A percentile compares a stretch with the other conserved stretches of the same genome.
These are phyloP conservation scores for Kuschelorhynchus macadamiae DNA, from an alignment of 2,888 invertebrate species.

Conservation along the genomic window DNA sequence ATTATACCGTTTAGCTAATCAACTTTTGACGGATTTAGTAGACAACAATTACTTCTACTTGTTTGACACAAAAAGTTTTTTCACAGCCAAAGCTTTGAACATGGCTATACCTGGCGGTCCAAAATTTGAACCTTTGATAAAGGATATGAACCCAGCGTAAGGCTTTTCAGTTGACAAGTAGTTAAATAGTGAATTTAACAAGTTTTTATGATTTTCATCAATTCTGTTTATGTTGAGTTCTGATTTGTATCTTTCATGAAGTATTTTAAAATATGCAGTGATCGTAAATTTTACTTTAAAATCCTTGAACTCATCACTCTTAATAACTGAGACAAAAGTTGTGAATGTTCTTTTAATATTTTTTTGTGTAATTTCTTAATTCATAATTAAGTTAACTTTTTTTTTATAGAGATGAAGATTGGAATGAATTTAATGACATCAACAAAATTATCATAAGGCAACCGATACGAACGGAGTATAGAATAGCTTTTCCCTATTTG, in stretches of 20 bases:
- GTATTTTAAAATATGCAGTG: too few species aligned
- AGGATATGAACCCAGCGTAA: slow-evolving; percentile 95
- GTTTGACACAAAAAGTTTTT: slow-evolving; percentile 99
- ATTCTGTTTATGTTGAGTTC: too few species aligned
- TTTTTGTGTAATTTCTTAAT: too few species aligned
- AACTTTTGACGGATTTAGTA: slow-evolving; percentile 96
- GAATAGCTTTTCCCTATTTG: slow-evolving; percentile 98
- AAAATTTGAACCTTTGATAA: slow-evolving; percentile 99
- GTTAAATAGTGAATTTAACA: neutral
- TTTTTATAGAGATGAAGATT: slow-evolving; percentile 92
- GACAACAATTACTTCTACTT: slow-evolving; percentile 99
- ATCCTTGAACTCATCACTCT: too few species aligned
- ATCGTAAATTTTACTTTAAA: too few species aligned
- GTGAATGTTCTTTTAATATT: too few species aligned
- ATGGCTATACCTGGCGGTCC: slow-evolving; percentile 99
- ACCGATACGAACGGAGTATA: slow-evolving; percentile 98
- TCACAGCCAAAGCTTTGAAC: slow-evolving; percentile 99
- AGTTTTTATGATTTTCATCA: neutral
- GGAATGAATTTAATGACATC: slow-evolving; percentile 99
- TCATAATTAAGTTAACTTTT: slow-evolving; percentile 16
- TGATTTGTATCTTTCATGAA: too few species aligned
- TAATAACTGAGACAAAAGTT: too few species aligned
- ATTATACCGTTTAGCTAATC: slow-evolving; percentile 96
- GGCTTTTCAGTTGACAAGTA: slow-evolving; percentile 59
- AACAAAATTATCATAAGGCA: slow-evolving; percentile 99